Evolutionary conservation across 2,113 vertebrate genomes (phyloP).

Genomic region (Forbesichthys papilliferus): DNA sequence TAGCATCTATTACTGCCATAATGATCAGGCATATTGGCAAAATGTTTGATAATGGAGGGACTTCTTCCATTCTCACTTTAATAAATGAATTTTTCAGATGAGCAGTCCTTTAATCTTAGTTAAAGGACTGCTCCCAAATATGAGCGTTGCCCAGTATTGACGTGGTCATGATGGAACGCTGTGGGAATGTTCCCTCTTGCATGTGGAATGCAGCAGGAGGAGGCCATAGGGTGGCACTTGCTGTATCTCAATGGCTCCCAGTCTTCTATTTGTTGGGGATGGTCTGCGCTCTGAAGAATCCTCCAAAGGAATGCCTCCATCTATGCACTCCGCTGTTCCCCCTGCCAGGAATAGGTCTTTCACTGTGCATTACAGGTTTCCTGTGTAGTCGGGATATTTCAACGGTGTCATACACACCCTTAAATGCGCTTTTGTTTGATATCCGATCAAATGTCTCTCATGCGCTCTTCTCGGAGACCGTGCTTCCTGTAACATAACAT

Average conservation of each 20-base stretch:
- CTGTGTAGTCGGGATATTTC: constrained; percentile 46
- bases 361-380: constrained; percentile 37
- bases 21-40: background rate
- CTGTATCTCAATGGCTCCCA: constrained; percentile 43
- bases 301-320: constrained; percentile 36
- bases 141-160: constrained; percentile 42
- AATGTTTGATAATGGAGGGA: background rate
- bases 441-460: constrained; percentile 17
- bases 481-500: background rate
- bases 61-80: background rate
- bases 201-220: constrained; percentile 61
- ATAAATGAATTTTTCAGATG: constrained; percentile 1
- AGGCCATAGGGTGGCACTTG: constrained; percentile 43
- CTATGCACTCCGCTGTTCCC: constrained; percentile 27
- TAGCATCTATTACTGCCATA: no score
- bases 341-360: constrained; percentile 25
- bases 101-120: background rate
- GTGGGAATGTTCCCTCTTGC: constrained; percentile 65
- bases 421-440: constrained; percentile 21
- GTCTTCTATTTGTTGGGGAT: constrained; percentile 17
- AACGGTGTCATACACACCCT: constrained; percentile 15
- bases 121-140: background rate
- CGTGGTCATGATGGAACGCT: constrained; percentile 58
- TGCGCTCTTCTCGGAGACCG: background rate
- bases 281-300: constrained; percentile 27